These are phyloP conservation scores for Zosterops pallidus DNA, from an alignment of 2,113 vertebrate species.

Conservation along the genomic window DNA sequence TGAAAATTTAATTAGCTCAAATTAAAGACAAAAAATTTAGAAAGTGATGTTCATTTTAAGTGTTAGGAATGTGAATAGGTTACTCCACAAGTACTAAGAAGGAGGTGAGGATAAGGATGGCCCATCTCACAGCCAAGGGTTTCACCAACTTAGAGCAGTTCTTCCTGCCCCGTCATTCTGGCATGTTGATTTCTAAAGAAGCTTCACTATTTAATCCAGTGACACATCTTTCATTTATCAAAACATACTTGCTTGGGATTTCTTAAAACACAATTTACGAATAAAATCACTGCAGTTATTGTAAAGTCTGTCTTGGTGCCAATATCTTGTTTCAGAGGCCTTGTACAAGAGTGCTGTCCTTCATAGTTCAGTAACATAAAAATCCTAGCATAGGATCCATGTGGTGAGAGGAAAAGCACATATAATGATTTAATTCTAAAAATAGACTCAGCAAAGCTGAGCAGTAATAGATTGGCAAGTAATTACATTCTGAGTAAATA, in stretches of 20 bases:
- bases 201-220: background rate
- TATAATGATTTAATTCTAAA: background rate
- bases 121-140: background rate
- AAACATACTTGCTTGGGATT: background rate
- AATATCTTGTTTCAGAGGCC: background rate
- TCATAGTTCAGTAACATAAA: background rate
- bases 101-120: background rate
- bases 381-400: background rate
- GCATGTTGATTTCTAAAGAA: background rate
- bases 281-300: background rate
- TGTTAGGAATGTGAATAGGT: background rate
- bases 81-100: background rate
- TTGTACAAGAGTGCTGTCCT: background rate
- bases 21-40: background rate
- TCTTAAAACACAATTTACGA: background rate
- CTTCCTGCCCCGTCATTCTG: background rate
- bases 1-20: background rate
- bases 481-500: conserved; percentile 27
- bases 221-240: background rate
- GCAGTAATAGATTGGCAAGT: conserved; percentile 17
- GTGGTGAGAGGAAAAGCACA: background rate
- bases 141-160: background rate
- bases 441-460: background rate
- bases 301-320: background rate
- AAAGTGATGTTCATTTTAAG: background rate